Evolutionary conservation across 1,140 invertebrate genomes (phyloP).

Genomic region (Pseudomyrmex gracilis): DNA sequence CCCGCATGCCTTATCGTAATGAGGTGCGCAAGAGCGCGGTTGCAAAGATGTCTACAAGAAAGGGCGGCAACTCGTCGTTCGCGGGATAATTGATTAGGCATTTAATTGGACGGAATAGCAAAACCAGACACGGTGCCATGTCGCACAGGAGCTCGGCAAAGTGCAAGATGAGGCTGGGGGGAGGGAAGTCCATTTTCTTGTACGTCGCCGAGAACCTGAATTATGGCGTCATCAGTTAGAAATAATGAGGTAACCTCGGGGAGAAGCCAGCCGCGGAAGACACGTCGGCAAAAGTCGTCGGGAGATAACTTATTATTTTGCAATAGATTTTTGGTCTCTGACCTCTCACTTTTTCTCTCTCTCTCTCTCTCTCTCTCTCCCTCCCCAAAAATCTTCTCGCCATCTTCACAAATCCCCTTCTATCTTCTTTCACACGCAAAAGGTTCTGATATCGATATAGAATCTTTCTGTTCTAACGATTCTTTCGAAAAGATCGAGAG

Average conservation of each 20-base stretch:
- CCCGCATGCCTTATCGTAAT: slow-evolving; percentile 49
- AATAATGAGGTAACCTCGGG: slow-evolving; percentile 81
- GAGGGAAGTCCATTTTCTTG: slow-evolving; percentile 80
- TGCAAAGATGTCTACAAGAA: slow-evolving; percentile 68
- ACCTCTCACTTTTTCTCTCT: slow-evolving; percentile 36
- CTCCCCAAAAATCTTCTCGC: background rate
- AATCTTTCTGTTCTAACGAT: background rate
- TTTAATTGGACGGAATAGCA: slow-evolving; percentile 80
- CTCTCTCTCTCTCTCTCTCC: slow-evolving; percentile 2
- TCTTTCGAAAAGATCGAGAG: too few species aligned
- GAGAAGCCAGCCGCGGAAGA: slow-evolving; percentile 70
- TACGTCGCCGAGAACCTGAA: slow-evolving; percentile 79
- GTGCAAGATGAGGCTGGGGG: slow-evolving; percentile 61
- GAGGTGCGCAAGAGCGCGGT: slow-evolving; percentile 52
- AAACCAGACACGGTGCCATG: slow-evolving; percentile 64
- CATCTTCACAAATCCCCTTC: slow-evolving; percentile 1
- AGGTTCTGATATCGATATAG: slow-evolving; percentile 7
- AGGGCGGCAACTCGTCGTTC: slow-evolving; percentile 60
- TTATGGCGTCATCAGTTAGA: slow-evolving; percentile 82
- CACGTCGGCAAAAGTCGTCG: slow-evolving; percentile 78
- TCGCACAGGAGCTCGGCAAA: slow-evolving; percentile 53
- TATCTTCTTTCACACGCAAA: too few species aligned
- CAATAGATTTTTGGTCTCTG: slow-evolving; percentile 73
- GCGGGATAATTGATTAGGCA: slow-evolving; percentile 78
- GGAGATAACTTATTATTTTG: slow-evolving; percentile 80